phyloP scores from a whole-genome alignment of 2,113 vertebrate genomes.

The Nyctibius bracteatus region DNA sequence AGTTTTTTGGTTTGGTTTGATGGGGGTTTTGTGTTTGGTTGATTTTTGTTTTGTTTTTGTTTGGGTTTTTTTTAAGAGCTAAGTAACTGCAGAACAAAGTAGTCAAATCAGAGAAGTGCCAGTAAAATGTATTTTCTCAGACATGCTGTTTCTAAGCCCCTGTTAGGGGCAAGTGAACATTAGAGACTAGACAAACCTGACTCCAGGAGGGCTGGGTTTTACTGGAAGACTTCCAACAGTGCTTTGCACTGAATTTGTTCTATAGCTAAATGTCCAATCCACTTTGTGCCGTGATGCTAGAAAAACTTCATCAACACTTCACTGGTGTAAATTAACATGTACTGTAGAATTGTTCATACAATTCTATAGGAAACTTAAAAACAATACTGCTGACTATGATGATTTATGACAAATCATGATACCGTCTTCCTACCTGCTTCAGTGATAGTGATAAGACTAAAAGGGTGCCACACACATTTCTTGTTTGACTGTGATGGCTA shows the following conservation, averaged over 20 bases:
- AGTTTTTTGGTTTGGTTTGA: background rate
- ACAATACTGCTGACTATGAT: background rate
- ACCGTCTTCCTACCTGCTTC: background rate
- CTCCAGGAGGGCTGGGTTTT: background rate
- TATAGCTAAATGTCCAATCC: background rate
- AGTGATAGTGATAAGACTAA: background rate
- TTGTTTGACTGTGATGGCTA: background rate
- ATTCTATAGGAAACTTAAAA: background rate
- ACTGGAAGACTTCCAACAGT: background rate
- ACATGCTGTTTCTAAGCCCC: background rate
- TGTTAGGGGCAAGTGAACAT: background rate
- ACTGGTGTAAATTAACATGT: background rate
- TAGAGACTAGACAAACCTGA: background rate
- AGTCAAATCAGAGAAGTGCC: background rate
- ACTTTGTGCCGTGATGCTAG: background rate
- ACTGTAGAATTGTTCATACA: background rate
- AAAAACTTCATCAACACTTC: background rate
- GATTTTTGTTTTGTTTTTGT: background rate
- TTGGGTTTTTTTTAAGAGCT: background rate
- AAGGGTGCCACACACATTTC: background rate
- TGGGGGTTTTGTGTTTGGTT: accelerated
- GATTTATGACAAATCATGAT: background rate
- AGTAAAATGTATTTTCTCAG: background rate
- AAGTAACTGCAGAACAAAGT: background rate
- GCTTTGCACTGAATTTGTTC: background rate